Evolutionary conservation across 2,888 invertebrate genomes (phyloP).

Genomic region (Cybosia mesomella): DNA sequence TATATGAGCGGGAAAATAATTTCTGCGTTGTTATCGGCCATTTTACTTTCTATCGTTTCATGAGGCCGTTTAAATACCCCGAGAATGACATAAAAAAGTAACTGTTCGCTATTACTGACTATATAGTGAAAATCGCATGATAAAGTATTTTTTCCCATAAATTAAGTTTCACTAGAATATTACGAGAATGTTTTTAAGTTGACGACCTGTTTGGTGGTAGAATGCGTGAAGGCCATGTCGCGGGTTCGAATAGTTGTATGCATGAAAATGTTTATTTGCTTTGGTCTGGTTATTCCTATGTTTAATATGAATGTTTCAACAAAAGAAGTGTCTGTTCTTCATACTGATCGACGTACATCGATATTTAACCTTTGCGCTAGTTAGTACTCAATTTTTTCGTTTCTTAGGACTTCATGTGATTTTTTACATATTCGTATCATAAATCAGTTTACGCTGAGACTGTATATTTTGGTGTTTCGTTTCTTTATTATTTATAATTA

Average conservation of each 20-base stretch:
- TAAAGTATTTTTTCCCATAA: conserved; percentile 32
- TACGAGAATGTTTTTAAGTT: conserved; percentile 17
- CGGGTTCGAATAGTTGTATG: not conserved
- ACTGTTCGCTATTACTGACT: conserved; percentile 22
- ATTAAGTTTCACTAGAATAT: conserved; percentile 27
- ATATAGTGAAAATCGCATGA: conserved; percentile 31
- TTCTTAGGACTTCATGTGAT: not conserved
- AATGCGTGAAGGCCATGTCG: not conserved
- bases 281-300: too few relatives aligned
- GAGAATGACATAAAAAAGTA: conserved; percentile 33
- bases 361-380: too few relatives aligned
- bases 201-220: not conserved
- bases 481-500: conserved; percentile 4
- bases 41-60: conserved; percentile 12
- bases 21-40: conserved; percentile 15
- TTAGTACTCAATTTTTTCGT: not conserved
- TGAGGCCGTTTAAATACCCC: conserved; percentile 17
- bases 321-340: too few relatives aligned
- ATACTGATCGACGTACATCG: too few relatives aligned
- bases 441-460: not conserved
- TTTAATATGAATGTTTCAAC: too few relatives aligned
- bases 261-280: too few relatives aligned
- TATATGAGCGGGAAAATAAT: conserved; percentile 24
- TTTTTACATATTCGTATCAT: not conserved
- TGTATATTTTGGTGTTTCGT: not conserved